Evolutionary conservation across 2,888 invertebrate species (phyloP), one percentile per base, ranked within the genome.

Genomic region (Diplazon laetatorius): DNA sequence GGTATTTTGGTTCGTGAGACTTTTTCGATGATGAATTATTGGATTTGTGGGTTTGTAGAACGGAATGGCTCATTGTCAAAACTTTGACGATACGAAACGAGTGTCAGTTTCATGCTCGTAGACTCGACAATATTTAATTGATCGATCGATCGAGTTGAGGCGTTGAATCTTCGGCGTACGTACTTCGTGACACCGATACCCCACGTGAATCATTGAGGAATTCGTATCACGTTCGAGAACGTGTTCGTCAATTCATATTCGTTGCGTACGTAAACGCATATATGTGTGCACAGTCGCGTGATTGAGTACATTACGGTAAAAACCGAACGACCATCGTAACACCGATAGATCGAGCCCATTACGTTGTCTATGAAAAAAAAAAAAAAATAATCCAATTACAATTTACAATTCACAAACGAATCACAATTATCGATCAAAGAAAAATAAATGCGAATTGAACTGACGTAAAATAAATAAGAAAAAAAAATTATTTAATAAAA

Each of bases 181-280:
- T 14, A 25, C 4, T 50, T 50, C 35, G 35, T 46, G 10, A 18
- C 46, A n/a, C 30, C 39, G 46, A 52, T n/a, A n/a, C n/a, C n/a
- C n/a, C 25, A 48, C 12, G 37, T 18, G 8, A 50, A 66, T 46
- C 46, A 44, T 48, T 50, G n/a, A 55, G 48, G 20, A 76, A 66
- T 71, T 73, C 68, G 18, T n/a, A 62, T 72, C 78, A 78, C 30
- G 30, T 30, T 30, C 30, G 30, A 30, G 6, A 30, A n/a, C n/a
- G n/a, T 73, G 73, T 76, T 48, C 55, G 42, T 81, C 70, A n/a
- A 74, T 76, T 72, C 48, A 68, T 78, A 81, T 76, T 81, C 78
- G 50, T 70, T 35, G 57, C 74, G 65, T 65, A 78, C 74, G 60
- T 65, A 78, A 18, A 20, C 4, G 20, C 52, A 30, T 52, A 25